Evolutionary conservation across 2,113 vertebrate species (phyloP).

Genomic region (Hippocampus mohnikei): DNA sequence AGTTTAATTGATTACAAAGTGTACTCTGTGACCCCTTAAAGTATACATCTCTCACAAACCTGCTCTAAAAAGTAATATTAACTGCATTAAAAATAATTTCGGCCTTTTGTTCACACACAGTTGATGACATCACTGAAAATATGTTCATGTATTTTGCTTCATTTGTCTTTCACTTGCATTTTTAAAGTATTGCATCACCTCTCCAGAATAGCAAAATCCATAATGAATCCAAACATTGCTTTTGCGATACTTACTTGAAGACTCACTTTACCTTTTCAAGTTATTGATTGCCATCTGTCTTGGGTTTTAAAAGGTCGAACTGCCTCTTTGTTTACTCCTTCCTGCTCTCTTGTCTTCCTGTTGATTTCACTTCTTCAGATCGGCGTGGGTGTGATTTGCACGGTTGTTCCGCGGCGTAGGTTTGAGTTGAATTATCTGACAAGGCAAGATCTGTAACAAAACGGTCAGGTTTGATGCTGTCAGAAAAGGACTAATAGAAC

Average conservation of each 20-base stretch:
- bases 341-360: not conserved
- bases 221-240: not conserved
- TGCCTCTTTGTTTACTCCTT: not conserved
- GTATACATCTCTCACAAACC: too few relatives aligned
- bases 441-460: too few relatives aligned
- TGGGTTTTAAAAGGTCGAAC: not conserved
- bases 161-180: not conserved
- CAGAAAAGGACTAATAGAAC: too few relatives aligned
- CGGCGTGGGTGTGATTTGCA: not conserved
- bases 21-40: too few relatives aligned
- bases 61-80: too few relatives aligned
- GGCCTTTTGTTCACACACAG: not conserved
- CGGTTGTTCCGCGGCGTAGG: too few relatives aligned
- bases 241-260: not conserved
- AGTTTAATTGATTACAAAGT: too few relatives aligned
- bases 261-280: not conserved
- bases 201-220: not conserved
- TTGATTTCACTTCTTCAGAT: not conserved
- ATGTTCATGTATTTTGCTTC: not conserved
- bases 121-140: not conserved
- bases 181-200: not conserved
- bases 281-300: not conserved
- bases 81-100: too few relatives aligned
- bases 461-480: too few relatives aligned
- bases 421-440: too few relatives aligned